These are phyloP conservation scores for Characodon lateralis DNA, from an alignment of 2,797 vertebrate genomes.

Conservation along the genomic window DNA sequence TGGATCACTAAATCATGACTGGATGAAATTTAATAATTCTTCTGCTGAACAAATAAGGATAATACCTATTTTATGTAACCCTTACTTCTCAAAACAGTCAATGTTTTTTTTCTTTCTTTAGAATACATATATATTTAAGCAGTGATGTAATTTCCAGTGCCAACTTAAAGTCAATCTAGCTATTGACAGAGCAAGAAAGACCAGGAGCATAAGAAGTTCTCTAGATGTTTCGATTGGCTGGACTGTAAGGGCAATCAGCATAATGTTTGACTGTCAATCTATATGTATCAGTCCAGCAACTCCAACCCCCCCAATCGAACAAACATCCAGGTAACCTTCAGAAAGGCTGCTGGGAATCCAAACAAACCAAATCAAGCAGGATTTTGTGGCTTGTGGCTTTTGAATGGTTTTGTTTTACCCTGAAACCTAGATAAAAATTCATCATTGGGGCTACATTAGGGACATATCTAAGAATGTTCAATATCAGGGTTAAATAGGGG, in stretches of 20 bases:
- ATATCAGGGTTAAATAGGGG: too few relatives aligned
- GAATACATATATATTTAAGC: neutral
- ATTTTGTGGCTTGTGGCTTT: neutral
- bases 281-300: constrained; percentile 54
- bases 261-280: constrained; percentile 69
- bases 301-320: neutral
- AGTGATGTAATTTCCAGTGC: constrained; percentile 24
- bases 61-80: neutral
- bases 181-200: constrained; percentile 48
- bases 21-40: neutral
- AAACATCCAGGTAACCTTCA: constrained; percentile 31
- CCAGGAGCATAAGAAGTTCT: constrained; percentile 10
- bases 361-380: neutral
- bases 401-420: neutral
- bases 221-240: constrained; percentile 44
- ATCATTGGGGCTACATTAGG: too few relatives aligned
- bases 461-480: too few relatives aligned
- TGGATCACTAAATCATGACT: neutral
- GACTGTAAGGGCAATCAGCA: constrained; percentile 64
- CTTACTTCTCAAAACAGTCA: neutral
- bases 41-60: neutral
- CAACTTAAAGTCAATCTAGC: constrained; percentile 61
- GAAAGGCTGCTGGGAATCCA: constrained; percentile 13
- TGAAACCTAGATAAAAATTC: too few relatives aligned
- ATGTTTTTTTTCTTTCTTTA: neutral